Conservation (phyloP, 2,888 invertebrate genomes). For the Diabrotica balteata region DNA sequence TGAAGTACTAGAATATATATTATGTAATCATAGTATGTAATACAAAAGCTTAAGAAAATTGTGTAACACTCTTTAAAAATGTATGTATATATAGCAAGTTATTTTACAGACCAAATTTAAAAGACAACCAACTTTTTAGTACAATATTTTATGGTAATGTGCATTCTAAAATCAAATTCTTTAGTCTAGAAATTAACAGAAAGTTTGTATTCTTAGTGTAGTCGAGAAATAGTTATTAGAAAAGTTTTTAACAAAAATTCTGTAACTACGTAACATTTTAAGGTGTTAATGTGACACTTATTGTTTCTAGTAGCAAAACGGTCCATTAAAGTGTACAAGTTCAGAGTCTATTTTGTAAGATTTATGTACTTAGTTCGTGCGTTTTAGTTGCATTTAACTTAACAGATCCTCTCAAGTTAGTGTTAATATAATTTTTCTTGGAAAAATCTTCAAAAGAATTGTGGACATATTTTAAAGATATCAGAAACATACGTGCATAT, state of each 20-base stretch:
- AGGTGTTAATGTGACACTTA: conserved; percentile 31
- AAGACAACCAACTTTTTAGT: not conserved
- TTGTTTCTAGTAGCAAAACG: conserved; percentile 25
- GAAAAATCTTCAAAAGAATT: too few relatives aligned
- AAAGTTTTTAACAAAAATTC: conserved; percentile 21
- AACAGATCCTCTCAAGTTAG: conserved; percentile 11
- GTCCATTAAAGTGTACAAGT: conserved; percentile 31
- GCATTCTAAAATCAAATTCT: conserved; percentile 12
- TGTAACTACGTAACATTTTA: conserved; percentile 23
- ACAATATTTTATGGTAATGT: conserved; percentile 6
- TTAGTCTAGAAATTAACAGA: conserved; percentile 36
- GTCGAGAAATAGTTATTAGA: conserved; percentile 21
- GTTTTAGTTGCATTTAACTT: conserved; percentile 33
- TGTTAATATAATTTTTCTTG: too few relatives aligned
- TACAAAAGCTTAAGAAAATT: too few relatives aligned
- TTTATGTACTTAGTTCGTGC: conserved; percentile 33
- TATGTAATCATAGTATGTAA: too few relatives aligned
- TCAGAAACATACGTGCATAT: too few relatives aligned
- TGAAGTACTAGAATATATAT: too few relatives aligned
- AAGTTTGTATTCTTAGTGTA: conserved; percentile 36
- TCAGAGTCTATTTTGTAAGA: conserved; percentile 33
- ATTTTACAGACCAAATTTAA: not conserved
- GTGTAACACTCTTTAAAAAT: too few relatives aligned
- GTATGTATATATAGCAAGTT: too few relatives aligned
- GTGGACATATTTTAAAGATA: too few relatives aligned